A percentile compares a stretch with the other conserved stretches of the same genome.
Conservation (phyloP, 2,797 vertebrate genomes). For the Enteromius mattozi region DNA sequence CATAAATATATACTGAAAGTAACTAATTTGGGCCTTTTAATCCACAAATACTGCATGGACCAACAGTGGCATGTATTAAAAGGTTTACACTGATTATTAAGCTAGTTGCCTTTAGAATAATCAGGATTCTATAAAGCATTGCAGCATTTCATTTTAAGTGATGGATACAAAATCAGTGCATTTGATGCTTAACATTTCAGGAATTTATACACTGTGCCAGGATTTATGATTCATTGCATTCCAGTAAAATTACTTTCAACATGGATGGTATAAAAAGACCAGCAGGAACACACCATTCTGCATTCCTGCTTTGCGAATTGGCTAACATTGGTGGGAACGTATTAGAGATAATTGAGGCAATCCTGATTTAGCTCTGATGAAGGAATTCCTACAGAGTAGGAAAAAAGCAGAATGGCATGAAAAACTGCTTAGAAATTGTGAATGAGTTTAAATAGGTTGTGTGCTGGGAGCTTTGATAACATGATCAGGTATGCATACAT, state of each 20-base stretch:
- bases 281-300: background rate
- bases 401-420: slow-evolving; percentile 46
- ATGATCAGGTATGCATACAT: slow-evolving; percentile 33
- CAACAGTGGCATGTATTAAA: background rate
- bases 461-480: slow-evolving; percentile 39
- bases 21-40: background rate
- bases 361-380: slow-evolving; percentile 52
- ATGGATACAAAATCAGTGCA: slow-evolving; percentile 46
- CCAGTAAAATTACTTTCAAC: slow-evolving; percentile 50
- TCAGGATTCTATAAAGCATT: background rate
- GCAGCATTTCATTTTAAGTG: slow-evolving; percentile 13
- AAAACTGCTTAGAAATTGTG: slow-evolving; percentile 48
- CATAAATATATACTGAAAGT: background rate
- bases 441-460: slow-evolving; percentile 39
- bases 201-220: slow-evolving; percentile 57
- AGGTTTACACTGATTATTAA: background rate
- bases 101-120: background rate
- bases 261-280: background rate
- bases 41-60: background rate
- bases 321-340: slow-evolving; percentile 12
- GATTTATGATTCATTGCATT: slow-evolving; percentile 51
- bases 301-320: slow-evolving; percentile 1
- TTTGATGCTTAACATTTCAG: slow-evolving; percentile 58
- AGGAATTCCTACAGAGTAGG: slow-evolving; percentile 41
- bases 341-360: slow-evolving; percentile 4